Evolutionary conservation across 2,888 invertebrate genomes (phyloP).

Genomic region (Alentia gelatinosa): DNA sequence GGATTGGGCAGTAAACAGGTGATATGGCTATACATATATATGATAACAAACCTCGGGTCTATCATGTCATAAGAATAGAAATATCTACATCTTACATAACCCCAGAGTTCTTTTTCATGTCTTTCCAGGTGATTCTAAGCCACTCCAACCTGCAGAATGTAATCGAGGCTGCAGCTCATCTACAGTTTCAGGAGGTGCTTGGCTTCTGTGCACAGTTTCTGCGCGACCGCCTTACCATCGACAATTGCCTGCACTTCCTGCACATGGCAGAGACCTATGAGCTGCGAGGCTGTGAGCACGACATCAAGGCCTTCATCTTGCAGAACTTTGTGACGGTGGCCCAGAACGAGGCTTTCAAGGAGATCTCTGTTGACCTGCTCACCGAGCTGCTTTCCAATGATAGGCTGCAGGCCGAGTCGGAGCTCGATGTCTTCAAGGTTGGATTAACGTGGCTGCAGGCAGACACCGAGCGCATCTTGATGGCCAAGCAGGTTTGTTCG

Average conservation of each 20-base stretch:
- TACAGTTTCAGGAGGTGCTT: slow-evolving; percentile 66
- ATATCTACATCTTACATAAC: too few species aligned
- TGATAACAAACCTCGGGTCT: too few species aligned
- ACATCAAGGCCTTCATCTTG: slow-evolving; percentile 66
- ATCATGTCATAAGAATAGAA: too few species aligned
- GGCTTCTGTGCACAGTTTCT: slow-evolving; percentile 65
- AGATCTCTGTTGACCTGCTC: slow-evolving; percentile 64
- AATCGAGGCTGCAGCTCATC: slow-evolving; percentile 67
- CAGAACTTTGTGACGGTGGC: slow-evolving; percentile 67
- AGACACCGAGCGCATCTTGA: neutral
- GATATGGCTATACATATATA: too few species aligned
- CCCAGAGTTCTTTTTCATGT: too few species aligned
- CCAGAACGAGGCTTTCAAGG: slow-evolving; percentile 65
- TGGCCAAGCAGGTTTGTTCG: slow-evolving; percentile 52
- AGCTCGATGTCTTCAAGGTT: slow-evolving; percentile 64
- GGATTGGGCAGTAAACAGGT: too few species aligned
- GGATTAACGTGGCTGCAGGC: slow-evolving; percentile 63
- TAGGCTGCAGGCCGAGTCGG: slow-evolving; percentile 62
- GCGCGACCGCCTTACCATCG: slow-evolving; percentile 65
- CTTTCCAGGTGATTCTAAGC: slow-evolving; percentile 32
- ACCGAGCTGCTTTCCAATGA: slow-evolving; percentile 66
- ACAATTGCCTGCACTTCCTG: slow-evolving; percentile 67
- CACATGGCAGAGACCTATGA: slow-evolving; percentile 66
- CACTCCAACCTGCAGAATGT: slow-evolving; percentile 58
- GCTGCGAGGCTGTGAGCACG: slow-evolving; percentile 63